Evolutionary conservation across 2,888 invertebrate genomes (phyloP), one percentile per base, ranked within the genome.

Genomic region (Byasa hedistus): DNA sequence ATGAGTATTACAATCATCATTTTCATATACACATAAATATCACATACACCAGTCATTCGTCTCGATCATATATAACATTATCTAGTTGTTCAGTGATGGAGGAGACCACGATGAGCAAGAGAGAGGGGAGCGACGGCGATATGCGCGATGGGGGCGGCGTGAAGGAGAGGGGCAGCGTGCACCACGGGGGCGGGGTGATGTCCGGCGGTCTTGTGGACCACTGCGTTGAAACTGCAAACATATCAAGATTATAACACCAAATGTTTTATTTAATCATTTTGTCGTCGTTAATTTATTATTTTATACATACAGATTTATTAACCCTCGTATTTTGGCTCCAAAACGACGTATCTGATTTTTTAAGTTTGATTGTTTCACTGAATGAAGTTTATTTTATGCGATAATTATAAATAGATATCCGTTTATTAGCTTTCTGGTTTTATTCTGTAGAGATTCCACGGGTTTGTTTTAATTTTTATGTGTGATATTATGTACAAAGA

Each of bases 21-120:
- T 81, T 82, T 81, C 85, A 87, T 85, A 75, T 89, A 89, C 88
- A 89, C 88, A 89, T 91, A 91, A 91, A 91, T 91, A 91, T 90
- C 90, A 90, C 91, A 91, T 82, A 85, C 87, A 83, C 80, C 87
- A 90, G 79, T 84, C 89, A 89, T 88, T 77, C 87, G 76, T 86
- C 86, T 80, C 83, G 77, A 81, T 79, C 75, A 79, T 78, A 79
- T 81, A 76, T 76, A 76, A 73, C 76, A 75, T 70, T 68, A 73
- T 76, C 81, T 85, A 86, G 78, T 80, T 73, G 77, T 80, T 82
- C 80, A 90, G 80, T 89, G 90, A 73, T 87, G 82, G 74, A 81
- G 82, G 80, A 82, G 80, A 69, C 90, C 90, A 82, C 91, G 90
- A 79, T 89, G 86, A 72, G 89, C 89, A 69, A 89, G 86, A 21